phyloP scores from a whole-genome alignment of 2,113 vertebrate genomes.

The Bambusicola thoracicus region DNA sequence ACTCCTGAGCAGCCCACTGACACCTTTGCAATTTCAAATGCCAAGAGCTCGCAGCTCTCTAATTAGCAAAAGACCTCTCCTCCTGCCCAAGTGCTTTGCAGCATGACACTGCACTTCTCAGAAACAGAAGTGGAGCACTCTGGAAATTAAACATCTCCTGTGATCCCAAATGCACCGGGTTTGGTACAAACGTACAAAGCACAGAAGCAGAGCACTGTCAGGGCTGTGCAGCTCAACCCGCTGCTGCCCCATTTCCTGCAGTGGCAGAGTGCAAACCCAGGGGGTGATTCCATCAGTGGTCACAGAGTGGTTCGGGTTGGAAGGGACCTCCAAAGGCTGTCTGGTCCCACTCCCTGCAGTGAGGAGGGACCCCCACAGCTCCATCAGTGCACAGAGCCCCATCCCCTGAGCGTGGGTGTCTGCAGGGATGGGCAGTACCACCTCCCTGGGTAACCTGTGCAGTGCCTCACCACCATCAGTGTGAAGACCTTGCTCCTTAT shows the following conservation, averaged over 20 bases:
- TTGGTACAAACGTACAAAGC: fast-evolving
- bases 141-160: neutral
- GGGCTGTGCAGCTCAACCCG: neutral
- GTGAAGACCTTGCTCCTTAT: too few species aligned
- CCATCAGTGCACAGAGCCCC: too few species aligned
- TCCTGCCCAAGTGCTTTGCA: neutral
- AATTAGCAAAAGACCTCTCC: neutral
- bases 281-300: too few species aligned
- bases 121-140: neutral
- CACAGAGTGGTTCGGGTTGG: too few species aligned
- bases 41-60: neutral
- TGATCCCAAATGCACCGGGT: neutral
- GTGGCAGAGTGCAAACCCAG: neutral
- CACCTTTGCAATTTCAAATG: neutral
- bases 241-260: neutral
- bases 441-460: too few species aligned
- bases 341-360: too few species aligned
- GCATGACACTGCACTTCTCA: neutral
- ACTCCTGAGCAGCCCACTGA: neutral
- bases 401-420: too few species aligned
- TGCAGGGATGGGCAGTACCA: too few species aligned
- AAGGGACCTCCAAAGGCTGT: too few species aligned
- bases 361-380: too few species aligned
- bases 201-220: fast-evolving
- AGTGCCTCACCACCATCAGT: too few species aligned